These are phyloP conservation scores for Lepilemur ruficaudatus DNA, from an alignment of 2,797 vertebrate species.

Conservation along the genomic window DNA sequence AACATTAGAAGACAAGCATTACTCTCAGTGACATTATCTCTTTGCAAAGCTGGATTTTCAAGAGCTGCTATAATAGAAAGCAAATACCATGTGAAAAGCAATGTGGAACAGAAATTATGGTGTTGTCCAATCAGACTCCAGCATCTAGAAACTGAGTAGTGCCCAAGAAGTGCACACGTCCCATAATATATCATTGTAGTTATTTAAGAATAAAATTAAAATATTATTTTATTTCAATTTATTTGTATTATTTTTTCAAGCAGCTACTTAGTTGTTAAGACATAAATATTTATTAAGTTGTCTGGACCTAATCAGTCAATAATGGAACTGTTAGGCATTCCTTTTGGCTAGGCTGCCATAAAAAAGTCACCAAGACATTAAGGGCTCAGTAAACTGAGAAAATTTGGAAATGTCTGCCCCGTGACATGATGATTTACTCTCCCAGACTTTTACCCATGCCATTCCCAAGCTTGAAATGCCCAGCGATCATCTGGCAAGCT, in stretches of 20 bases:
- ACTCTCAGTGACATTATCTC: neutral
- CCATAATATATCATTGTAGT: neutral
- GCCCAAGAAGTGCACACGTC: neutral
- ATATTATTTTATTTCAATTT: neutral
- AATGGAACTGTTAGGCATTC: neutral
- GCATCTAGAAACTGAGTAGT: neutral
- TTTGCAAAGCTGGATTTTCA: constrained; percentile 12
- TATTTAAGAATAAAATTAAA: neutral
- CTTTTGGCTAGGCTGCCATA: neutral
- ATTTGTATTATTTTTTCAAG: neutral
- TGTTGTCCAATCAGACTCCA: neutral
- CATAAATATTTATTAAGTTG: neutral
- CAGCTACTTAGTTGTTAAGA: neutral
- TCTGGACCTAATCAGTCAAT: neutral
- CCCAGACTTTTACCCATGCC: neutral
- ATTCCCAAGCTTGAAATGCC: neutral
- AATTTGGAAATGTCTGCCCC: neutral
- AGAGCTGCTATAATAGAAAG: neutral
- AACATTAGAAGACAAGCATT: neutral
- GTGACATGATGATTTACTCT: neutral
- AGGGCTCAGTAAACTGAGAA: neutral
- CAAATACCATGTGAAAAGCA: neutral
- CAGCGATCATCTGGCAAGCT: neutral
- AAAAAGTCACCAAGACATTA: neutral
- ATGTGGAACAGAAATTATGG: neutral